A percentile compares a stretch with the other conserved stretches of the same genome.
phyloP scores from a whole-genome alignment of 2,888 invertebrate species.

The Caenorhabditis imperialis region DNA sequence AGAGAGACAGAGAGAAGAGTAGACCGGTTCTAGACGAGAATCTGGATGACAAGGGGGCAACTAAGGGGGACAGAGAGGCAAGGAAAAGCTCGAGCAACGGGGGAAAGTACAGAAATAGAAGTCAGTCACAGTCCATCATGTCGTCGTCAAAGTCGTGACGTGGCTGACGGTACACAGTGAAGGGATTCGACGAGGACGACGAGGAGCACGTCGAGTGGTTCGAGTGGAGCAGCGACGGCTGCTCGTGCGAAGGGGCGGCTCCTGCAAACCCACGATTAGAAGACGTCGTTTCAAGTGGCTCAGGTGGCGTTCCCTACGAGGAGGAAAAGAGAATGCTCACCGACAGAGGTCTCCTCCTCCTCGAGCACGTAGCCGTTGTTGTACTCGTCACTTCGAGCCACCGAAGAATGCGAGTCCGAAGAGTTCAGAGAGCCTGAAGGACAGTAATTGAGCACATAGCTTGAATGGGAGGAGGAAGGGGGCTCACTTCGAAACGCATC shows the following conservation, averaged over 20 bases:
- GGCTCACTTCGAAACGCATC: slow-evolving; percentile 45
- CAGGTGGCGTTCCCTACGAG: no score
- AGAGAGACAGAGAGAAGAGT: slow-evolving; percentile 2
- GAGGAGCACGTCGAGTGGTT: slow-evolving; percentile 45
- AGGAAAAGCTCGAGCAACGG: slow-evolving; percentile 8
- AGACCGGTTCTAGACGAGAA: slow-evolving; percentile 44
- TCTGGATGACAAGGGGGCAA: slow-evolving; percentile 13
- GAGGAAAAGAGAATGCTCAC: no score
- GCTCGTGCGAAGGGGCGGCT: slow-evolving; percentile 13
- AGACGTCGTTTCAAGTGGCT: no score
- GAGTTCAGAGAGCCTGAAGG: slow-evolving; percentile 53
- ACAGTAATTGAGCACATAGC: not conserved
- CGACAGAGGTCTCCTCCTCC: slow-evolving; percentile 54
- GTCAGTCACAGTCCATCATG: slow-evolving; percentile 61
- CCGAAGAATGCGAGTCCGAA: slow-evolving; percentile 61
- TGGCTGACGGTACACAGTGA: slow-evolving; percentile 51
- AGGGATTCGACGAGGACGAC: slow-evolving; percentile 55
- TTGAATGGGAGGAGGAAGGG: not conserved
- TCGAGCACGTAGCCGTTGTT: slow-evolving; percentile 59
- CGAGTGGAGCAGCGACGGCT: slow-evolving; percentile 38
- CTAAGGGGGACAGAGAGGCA: not conserved
- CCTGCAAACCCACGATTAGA: no score
- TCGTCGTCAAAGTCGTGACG: slow-evolving; percentile 44
- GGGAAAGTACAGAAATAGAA: not conserved
- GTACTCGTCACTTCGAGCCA: slow-evolving; percentile 61